Evolutionary conservation across 1,140 invertebrate genomes (phyloP).

Genomic region (Plodia interpunctella): DNA sequence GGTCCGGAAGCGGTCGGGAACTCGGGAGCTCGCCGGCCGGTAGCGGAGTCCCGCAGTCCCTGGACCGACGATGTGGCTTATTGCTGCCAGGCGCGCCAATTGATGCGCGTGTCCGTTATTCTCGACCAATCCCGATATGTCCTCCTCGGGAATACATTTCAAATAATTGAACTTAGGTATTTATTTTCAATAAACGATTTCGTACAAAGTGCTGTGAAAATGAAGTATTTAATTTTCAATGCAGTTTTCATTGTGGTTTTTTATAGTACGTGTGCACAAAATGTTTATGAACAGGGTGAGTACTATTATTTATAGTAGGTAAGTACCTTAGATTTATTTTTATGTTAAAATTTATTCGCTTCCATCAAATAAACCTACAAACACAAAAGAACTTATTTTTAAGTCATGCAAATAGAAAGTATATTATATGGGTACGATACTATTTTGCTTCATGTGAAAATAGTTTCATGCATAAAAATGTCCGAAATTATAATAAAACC

Average conservation of each 20-base stretch:
- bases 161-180: conserved; percentile 16
- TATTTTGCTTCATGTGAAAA: no score
- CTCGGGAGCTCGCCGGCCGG: conserved; percentile 46
- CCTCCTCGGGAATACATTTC: conserved; percentile 41
- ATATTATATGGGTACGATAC: no score
- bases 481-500: no score
- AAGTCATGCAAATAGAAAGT: no score
- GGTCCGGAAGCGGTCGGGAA: conserved; percentile 32
- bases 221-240: conserved; percentile 38
- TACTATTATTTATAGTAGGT: conserved; percentile 10
- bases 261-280: conserved; percentile 32
- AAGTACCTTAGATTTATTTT: no score
- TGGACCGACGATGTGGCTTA: conserved; percentile 57
- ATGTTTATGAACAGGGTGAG: conserved; percentile 39
- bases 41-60: conserved; percentile 53
- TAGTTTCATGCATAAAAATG: no score
- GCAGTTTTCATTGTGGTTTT: conserved; percentile 29
- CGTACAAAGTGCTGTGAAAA: conserved; percentile 25
- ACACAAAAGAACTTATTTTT: no score
- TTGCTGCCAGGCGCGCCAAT: conserved; percentile 63
- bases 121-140: conserved; percentile 47
- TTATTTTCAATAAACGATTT: conserved; percentile 31
- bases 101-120: conserved; percentile 66
- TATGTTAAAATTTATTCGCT: no score
- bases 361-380: no score